These are phyloP conservation scores for Folsomia candida DNA, from an alignment of 2,888 invertebrate genomes.

Conservation along the genomic window DNA sequence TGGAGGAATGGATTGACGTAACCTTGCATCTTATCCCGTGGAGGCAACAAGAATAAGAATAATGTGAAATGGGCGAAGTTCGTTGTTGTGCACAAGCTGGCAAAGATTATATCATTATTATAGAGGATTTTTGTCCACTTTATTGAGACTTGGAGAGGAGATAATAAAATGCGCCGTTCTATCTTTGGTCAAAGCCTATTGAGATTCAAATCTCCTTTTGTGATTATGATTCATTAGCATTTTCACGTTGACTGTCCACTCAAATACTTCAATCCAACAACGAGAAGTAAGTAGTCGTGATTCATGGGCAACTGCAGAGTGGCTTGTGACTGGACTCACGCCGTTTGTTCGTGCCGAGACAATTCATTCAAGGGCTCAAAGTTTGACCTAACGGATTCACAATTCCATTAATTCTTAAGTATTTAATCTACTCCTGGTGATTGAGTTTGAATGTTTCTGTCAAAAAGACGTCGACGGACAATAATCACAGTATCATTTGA, in stretches of 20 bases:
- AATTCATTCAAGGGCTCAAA: constrained; percentile 11
- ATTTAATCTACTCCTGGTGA: not conserved
- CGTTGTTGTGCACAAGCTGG: not conserved
- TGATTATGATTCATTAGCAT: constrained; percentile 15
- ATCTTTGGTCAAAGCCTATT: constrained; percentile 16
- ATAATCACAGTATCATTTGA: not conserved
- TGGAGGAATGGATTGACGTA: not conserved
- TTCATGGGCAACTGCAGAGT: constrained; percentile 8
- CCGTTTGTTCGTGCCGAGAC: constrained; percentile 9
- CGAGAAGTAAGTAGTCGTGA: not conserved
- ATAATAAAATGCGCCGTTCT: constrained; percentile 1
- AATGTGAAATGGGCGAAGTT: constrained; percentile 10
- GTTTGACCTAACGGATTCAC: not conserved
- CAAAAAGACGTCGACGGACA: too few species aligned
- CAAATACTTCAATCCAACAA: too few species aligned
- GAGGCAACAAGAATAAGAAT: not conserved
- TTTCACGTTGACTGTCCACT: not conserved
- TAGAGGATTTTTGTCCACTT: constrained; percentile 1
- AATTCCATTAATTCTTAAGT: not conserved
- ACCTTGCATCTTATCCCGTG: not conserved
- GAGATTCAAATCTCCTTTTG: constrained; percentile 13
- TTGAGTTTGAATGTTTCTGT: too few species aligned
- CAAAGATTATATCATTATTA: not conserved
- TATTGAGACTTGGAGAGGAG: not conserved
- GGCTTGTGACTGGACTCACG: constrained; percentile 11